Conservation (phyloP, 1,140 invertebrate genomes). For the Hermatobates lingyangjiaoensis region DNA sequence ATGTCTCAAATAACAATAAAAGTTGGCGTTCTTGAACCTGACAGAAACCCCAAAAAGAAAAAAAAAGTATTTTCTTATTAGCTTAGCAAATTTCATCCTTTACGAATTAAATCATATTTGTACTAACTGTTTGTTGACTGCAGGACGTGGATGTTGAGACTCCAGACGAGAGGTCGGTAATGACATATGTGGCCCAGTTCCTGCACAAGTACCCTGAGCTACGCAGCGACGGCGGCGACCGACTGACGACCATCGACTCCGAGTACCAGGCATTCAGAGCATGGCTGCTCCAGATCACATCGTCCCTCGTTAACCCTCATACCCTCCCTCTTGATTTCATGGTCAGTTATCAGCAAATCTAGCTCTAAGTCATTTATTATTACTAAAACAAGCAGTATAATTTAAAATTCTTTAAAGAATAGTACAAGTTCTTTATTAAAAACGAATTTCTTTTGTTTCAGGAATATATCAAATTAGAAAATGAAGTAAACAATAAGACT, state of each 20-base stretch:
- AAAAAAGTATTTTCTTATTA: too few relatives aligned
- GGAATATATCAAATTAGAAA: slow-evolving; percentile 48
- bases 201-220: slow-evolving; percentile 85
- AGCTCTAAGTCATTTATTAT: neutral
- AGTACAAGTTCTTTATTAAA: too few relatives aligned
- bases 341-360: slow-evolving; percentile 21
- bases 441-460: too few relatives aligned
- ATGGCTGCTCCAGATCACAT: slow-evolving; percentile 61
- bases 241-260: slow-evolving; percentile 51
- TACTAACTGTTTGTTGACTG: too few relatives aligned
- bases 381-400: too few relatives aligned
- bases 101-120: too few relatives aligned
- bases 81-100: too few relatives aligned
- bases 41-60: too few relatives aligned
- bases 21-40: too few relatives aligned
- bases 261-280: slow-evolving; percentile 58
- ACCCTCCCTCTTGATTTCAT: slow-evolving; percentile 28
- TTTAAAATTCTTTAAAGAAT: too few relatives aligned
- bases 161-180: slow-evolving; percentile 95
- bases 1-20: too few relatives aligned
- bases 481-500: slow-evolving; percentile 46
- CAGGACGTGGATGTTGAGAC: slow-evolving; percentile 87
- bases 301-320: slow-evolving; percentile 40
- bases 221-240: slow-evolving; percentile 34
- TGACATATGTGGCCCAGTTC: slow-evolving; percentile 99